These are phyloP conservation scores for Parthenolecanium corni DNA, from an alignment of 2,888 invertebrate genomes.

Conservation along the genomic window DNA sequence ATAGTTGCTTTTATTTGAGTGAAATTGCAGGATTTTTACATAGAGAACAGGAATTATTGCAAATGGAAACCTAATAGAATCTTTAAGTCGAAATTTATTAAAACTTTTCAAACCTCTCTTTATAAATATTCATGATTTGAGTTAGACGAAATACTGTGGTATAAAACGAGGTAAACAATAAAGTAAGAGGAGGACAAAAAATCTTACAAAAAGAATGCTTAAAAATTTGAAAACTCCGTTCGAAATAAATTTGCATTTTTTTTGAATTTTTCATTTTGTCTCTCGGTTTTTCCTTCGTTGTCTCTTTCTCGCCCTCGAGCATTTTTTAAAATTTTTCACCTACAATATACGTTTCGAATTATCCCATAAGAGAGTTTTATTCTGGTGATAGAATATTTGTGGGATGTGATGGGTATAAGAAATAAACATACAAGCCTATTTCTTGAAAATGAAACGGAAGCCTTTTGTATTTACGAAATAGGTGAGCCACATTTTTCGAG, in stretches of 20 bases:
- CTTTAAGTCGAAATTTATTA: conserved; percentile 26
- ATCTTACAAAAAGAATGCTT: conserved; percentile 25
- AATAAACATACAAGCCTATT: no score
- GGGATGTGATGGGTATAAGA: no score
- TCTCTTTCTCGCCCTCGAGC: neutral
- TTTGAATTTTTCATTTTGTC: no score
- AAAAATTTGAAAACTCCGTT: conserved; percentile 21
- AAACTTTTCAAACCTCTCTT: conserved; percentile 17
- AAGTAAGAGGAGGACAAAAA: conserved; percentile 19
- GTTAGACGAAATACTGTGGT: conserved; percentile 17
- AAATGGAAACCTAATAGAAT: conserved; percentile 27
- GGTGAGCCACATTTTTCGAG: no score
- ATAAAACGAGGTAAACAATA: conserved; percentile 22
- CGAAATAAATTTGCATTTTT: conserved; percentile 24
- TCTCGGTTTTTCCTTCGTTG: neutral
- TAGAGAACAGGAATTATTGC: conserved; percentile 21
- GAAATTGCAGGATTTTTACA: conserved; percentile 8
- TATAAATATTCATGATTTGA: conserved; percentile 22
- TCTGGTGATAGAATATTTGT: no score
- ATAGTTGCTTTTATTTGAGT: neutral
- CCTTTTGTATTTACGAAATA: no score
- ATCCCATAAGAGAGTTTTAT: no score
- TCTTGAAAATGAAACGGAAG: no score
- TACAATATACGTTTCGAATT: no score
- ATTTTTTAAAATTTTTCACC: no score